These are phyloP conservation scores for Xenops minutus DNA, from an alignment of 2,797 vertebrate genomes.

Conservation along the genomic window DNA sequence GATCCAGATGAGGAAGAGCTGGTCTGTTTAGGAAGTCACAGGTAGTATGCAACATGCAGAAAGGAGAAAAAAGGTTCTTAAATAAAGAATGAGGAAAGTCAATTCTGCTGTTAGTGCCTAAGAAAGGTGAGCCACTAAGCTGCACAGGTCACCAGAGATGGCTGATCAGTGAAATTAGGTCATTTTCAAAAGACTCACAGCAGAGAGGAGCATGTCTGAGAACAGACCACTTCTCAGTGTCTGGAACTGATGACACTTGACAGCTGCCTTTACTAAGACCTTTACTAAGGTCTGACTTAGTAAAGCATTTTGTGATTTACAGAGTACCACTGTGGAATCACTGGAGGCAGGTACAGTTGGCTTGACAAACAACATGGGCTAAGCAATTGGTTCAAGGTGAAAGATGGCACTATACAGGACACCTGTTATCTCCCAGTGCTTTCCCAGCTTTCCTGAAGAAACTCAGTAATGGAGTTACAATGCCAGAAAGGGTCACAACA, in stretches of 20 bases:
- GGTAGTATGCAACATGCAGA: rapidly evolving
- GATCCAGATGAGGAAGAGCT: neutral
- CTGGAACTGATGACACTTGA: neutral
- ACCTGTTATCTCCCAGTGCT: neutral
- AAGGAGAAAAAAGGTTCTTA: neutral
- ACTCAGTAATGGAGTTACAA: neutral
- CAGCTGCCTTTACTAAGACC: neutral
- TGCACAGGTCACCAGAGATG: neutral
- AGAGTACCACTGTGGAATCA: neutral
- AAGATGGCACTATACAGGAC: neutral
- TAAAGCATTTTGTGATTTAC: neutral
- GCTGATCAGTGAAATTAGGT: neutral
- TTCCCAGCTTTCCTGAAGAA: neutral
- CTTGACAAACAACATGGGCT: neutral
- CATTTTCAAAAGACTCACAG: neutral
- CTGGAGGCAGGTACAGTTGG: neutral
- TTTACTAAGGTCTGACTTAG: neutral
- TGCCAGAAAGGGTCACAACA: neutral
- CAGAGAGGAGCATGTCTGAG: neutral
- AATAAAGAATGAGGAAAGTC: neutral
- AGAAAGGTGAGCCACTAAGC: neutral
- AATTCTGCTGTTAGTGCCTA: neutral
- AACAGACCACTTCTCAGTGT: neutral
- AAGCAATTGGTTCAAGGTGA: neutral
- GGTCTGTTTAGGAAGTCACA: neutral